Evolutionary conservation across 2,113 vertebrate species (phyloP).

Genomic region (Burhinus bistriatus): DNA sequence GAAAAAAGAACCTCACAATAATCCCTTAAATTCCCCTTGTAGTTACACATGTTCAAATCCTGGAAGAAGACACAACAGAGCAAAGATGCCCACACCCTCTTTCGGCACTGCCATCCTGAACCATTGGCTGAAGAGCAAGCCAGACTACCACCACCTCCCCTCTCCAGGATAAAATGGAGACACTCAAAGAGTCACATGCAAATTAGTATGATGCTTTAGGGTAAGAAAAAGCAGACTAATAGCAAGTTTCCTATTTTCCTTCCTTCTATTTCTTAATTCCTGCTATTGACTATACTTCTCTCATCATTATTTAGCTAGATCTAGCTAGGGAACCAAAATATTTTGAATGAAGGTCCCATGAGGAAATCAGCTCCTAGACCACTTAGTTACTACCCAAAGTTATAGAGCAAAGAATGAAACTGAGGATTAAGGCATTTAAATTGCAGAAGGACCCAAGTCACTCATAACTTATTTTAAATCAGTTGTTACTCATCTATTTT

Average conservation of each 20-base stretch:
- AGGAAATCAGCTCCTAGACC: neutral
- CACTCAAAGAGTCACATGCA: neutral
- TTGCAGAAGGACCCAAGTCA: neutral
- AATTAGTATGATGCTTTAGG: accelerated
- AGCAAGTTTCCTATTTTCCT: neutral
- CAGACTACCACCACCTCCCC: too few species aligned
- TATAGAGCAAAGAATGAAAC: neutral
- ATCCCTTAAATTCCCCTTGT: too few species aligned
- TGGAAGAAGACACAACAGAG: neutral
- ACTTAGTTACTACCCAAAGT: neutral
- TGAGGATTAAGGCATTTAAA: neutral
- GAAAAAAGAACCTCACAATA: neutral
- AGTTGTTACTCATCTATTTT: neutral
- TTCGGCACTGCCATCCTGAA: neutral
- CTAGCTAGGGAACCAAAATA: neutral
- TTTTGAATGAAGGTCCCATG: neutral
- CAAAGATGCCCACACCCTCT: neutral
- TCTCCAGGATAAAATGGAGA: neutral
- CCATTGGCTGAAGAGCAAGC: neutral
- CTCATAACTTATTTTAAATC: neutral
- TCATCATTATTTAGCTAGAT: neutral
- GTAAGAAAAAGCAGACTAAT: neutral
- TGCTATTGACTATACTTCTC: neutral
- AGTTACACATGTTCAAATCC: neutral
- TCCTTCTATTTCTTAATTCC: neutral